These are phyloP conservation scores for Nyctereutes procyonoides DNA, from an alignment of 2,113 vertebrate species.

Conservation along the genomic window DNA sequence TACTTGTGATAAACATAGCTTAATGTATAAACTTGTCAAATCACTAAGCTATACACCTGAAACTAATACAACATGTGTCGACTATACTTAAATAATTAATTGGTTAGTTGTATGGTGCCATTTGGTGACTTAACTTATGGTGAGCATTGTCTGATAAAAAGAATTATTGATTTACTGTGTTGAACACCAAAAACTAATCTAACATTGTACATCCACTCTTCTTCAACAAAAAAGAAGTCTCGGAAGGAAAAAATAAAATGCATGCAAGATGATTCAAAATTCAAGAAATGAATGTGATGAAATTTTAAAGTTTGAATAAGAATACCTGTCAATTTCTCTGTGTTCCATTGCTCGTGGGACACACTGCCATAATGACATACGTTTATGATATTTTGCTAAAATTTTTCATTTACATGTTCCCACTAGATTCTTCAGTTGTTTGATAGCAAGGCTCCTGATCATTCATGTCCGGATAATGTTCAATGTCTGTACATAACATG, in stretches of 20 bases:
- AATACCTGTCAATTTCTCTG: neutral
- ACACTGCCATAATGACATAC: neutral
- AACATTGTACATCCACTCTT: neutral
- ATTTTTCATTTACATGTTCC: neutral
- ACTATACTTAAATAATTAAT: neutral
- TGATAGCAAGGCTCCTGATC: neutral
- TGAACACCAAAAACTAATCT: neutral
- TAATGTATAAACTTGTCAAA: neutral
- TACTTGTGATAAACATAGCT: neutral
- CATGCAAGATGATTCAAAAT: neutral
- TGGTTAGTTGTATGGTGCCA: neutral
- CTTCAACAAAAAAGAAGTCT: neutral
- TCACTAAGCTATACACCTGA: neutral
- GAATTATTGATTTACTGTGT: neutral
- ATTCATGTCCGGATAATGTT: neutral
- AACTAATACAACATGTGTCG: neutral
- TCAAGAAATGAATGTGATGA: neutral
- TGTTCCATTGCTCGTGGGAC: neutral
- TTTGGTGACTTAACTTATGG: neutral
- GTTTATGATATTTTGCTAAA: neutral
- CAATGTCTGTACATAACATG: neutral
- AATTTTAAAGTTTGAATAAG: neutral
- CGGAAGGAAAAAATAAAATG: neutral
- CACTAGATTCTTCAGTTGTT: neutral
- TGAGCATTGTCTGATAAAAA: neutral